phyloP scores from a whole-genome alignment of 2,797 vertebrate genomes.

The Channa striata region DNA sequence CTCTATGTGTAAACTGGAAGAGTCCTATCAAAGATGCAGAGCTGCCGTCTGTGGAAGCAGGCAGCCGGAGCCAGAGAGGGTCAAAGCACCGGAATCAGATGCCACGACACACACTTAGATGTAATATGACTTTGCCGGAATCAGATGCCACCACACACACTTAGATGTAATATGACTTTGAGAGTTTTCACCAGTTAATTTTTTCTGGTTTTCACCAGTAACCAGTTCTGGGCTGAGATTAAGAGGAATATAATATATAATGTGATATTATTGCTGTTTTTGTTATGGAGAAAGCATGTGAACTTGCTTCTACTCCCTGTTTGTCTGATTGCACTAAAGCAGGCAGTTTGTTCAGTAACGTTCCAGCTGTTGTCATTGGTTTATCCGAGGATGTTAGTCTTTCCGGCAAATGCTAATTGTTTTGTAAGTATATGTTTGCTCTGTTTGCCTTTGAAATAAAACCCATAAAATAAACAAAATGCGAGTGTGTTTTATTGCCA shows the following conservation, averaged over 20 bases:
- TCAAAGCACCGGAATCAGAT: background rate
- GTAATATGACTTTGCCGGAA: too few relatives aligned
- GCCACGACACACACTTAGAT: background rate
- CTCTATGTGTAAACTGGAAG: slow-evolving; percentile 80
- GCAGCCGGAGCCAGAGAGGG: slow-evolving; percentile 1
- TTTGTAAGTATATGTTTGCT: background rate
- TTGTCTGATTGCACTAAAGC: background rate
- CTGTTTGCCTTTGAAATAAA: background rate
- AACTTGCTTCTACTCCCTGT: background rate
- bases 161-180: too few relatives aligned
- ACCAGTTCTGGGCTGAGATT: too few relatives aligned
- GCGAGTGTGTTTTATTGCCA: background rate
- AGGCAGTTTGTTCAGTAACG: background rate
- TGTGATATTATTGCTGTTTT: background rate
- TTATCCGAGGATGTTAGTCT: too few relatives aligned
- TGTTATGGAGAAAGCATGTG: background rate
- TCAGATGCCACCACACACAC: too few relatives aligned
- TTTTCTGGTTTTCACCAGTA: too few relatives aligned
- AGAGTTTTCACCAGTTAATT: too few relatives aligned
- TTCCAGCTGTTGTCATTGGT: background rate
- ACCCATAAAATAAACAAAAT: slow-evolving; percentile 18
- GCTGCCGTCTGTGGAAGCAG: slow-evolving; percentile 50
- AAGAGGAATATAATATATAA: too few relatives aligned
- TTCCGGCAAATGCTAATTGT: background rate
- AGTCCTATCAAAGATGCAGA: slow-evolving; percentile 83